Conservation (phyloP, 2,113 vertebrate genomes). For the Alethe diademata region DNA sequence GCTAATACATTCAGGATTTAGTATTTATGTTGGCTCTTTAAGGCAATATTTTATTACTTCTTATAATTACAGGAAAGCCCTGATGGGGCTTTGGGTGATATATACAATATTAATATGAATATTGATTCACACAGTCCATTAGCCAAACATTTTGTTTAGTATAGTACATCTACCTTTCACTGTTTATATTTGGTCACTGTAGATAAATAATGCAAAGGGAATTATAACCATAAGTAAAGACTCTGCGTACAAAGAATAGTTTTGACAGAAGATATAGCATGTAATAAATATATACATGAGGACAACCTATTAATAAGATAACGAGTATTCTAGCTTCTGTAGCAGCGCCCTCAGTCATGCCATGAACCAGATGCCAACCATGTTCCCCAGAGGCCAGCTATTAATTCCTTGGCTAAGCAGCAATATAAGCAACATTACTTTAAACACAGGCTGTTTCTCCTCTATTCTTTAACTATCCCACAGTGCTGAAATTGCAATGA, state of each 20-base stretch:
- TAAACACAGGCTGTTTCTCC: background rate
- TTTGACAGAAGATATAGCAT: background rate
- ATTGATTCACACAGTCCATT: background rate
- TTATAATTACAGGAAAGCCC: background rate
- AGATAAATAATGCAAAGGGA: constrained; percentile 11
- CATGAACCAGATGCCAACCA: background rate
- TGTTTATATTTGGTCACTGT: background rate
- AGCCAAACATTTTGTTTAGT: background rate
- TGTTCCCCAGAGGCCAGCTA: background rate
- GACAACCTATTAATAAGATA: background rate
- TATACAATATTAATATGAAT: background rate
- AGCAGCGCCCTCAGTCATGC: background rate
- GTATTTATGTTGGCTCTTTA: constrained; percentile 10
- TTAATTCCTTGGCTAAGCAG: constrained; percentile 42
- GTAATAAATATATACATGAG: background rate
- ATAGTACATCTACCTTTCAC: background rate
- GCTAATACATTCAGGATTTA: constrained; percentile 22
- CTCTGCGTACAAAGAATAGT: background rate
- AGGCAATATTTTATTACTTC: constrained; percentile 13
- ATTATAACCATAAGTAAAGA: constrained; percentile 7
- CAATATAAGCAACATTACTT: constrained; percentile 19
- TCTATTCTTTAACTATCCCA: background rate
- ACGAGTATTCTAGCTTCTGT: background rate
- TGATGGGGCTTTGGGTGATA: background rate
- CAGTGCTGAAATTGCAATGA: background rate